A percentile compares a stretch with the other conserved stretches of the same genome.
phyloP scores from a whole-genome alignment of 2,797 vertebrate genomes.

The Pristis pectinata region DNA sequence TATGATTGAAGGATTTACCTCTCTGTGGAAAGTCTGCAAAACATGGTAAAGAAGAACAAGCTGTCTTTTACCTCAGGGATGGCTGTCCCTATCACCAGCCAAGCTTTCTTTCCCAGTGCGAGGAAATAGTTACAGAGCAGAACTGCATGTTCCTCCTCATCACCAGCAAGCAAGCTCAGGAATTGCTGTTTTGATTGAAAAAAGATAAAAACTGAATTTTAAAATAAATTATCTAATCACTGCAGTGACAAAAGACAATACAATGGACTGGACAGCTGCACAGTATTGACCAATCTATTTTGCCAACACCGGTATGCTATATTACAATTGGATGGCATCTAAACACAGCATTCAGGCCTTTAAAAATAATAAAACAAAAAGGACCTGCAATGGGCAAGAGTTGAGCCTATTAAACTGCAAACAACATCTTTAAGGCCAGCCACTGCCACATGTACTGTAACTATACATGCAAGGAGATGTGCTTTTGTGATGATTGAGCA shows the following conservation, averaged over 20 bases:
- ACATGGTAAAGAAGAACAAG: background rate
- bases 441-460: background rate
- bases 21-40: background rate
- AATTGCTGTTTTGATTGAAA: conserved; percentile 71
- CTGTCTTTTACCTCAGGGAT: conserved; percentile 77
- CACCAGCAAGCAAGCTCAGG: conserved; percentile 83
- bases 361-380: background rate
- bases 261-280: background rate
- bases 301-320: background rate
- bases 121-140: conserved; percentile 93
- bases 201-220: background rate
- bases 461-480: background rate
- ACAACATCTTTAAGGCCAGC: background rate
- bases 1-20: background rate
- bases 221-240: background rate
- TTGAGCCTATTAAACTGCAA: background rate
- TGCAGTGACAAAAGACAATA: background rate
- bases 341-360: background rate
- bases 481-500: background rate
- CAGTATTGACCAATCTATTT: background rate
- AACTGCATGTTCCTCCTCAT: conserved; percentile 89
- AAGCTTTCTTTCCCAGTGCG: conserved; percentile 82
- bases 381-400: background rate
- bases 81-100: conserved; percentile 82
- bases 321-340: no score